Conservation (phyloP, 2,113 vertebrate species). For the Cheirogaleus medius region DNA sequence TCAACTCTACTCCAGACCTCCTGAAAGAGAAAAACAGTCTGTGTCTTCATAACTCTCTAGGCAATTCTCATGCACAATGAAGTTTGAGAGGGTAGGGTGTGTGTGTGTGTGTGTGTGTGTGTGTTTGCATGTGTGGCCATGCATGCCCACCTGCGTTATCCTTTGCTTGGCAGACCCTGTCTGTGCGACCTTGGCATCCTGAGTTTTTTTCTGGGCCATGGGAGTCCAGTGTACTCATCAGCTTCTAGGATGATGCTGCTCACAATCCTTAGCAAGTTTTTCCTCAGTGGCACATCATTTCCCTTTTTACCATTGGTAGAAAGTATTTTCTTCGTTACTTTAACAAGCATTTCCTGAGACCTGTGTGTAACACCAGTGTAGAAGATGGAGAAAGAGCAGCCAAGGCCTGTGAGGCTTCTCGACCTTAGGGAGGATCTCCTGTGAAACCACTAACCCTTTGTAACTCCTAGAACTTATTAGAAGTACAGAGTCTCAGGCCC, state of each 20-base stretch:
- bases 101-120: not conserved
- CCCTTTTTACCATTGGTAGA: not conserved
- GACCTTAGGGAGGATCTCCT: not conserved
- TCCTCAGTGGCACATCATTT: not conserved
- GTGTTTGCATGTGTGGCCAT: fast-evolving
- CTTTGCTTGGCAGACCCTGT: not conserved
- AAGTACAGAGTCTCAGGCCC: too few species aligned
- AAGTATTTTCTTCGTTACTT: not conserved
- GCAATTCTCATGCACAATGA: not conserved
- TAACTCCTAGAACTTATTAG: not conserved
- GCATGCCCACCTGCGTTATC: not conserved
- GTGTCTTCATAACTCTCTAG: not conserved
- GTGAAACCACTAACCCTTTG: not conserved
- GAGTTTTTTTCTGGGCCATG: too few species aligned
- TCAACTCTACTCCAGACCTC: not conserved
- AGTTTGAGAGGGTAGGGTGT: not conserved
- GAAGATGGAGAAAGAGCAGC: not conserved
- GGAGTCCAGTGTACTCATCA: not conserved
- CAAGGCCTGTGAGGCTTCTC: not conserved
- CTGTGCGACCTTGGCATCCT: not conserved
- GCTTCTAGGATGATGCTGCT: not conserved
- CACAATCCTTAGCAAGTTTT: not conserved
- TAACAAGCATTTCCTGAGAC: not conserved
- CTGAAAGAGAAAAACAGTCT: not conserved
- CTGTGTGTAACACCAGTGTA: not conserved